These are phyloP conservation scores for Loriculus beryllinus DNA, from an alignment of 2,797 vertebrate genomes.

Conservation along the genomic window DNA sequence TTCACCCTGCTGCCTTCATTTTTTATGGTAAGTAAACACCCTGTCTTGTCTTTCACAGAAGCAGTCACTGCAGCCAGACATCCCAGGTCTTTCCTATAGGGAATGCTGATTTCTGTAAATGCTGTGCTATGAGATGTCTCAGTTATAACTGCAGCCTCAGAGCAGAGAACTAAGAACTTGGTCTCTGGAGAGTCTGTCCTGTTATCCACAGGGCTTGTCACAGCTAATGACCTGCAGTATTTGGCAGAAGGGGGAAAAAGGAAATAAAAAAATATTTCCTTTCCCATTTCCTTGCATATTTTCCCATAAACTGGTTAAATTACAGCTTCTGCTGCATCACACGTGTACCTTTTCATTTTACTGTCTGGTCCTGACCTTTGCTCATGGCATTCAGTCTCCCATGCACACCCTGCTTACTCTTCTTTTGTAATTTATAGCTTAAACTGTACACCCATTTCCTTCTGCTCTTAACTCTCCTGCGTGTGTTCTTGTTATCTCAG, in stretches of 20 bases:
- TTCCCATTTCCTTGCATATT: conserved; percentile 45
- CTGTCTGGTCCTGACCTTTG: conserved; percentile 65
- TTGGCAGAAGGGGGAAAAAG: neutral
- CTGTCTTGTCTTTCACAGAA: neutral
- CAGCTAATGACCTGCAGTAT: neutral
- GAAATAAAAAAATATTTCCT: conserved; percentile 58
- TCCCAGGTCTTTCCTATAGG: neutral
- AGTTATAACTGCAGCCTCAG: neutral
- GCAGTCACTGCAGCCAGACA: neutral
- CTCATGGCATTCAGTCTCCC: conserved; percentile 48
- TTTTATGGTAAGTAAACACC: neutral
- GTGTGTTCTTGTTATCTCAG: conserved; percentile 75
- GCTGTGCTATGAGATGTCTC: neutral
- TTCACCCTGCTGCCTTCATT: neutral
- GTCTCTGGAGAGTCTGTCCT: neutral
- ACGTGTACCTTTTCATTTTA: conserved; percentile 62
- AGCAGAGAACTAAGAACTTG: neutral
- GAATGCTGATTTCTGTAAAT: neutral
- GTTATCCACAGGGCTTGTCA: conserved; percentile 18
- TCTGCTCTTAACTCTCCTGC: conserved; percentile 45
- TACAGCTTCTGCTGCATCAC: conserved; percentile 60
- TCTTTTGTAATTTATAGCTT: conserved; percentile 44
- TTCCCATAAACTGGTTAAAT: conserved; percentile 41
- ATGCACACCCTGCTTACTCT: conserved; percentile 50
- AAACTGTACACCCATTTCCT: conserved; percentile 67